These are phyloP conservation scores for Drosophila algonquin DNA, from an alignment of 2,888 invertebrate species.

Conservation along the genomic window DNA sequence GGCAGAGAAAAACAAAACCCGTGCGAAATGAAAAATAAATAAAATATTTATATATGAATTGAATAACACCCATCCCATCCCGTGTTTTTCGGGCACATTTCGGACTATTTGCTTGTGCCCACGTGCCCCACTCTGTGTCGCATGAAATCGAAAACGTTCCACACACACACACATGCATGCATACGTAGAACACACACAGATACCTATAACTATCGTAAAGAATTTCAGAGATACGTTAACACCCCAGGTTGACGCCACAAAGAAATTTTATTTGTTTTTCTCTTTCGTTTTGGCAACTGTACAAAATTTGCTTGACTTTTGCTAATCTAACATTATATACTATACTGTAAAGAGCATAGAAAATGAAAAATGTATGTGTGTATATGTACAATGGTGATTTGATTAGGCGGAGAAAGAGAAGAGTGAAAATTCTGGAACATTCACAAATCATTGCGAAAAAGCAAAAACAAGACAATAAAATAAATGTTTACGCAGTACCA, in stretches of 20 bases:
- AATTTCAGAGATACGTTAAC: constrained; percentile 29
- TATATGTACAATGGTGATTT: background rate
- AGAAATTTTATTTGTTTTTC: constrained; percentile 35
- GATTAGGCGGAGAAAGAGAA: constrained; percentile 25
- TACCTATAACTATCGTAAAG: constrained; percentile 10
- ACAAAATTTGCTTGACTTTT: constrained; percentile 56
- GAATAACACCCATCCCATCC: constrained; percentile 15
- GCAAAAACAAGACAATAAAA: constrained; percentile 38
- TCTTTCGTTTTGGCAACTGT: constrained; percentile 70
- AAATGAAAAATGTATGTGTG: constrained; percentile 1
- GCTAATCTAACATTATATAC: constrained; percentile 39
- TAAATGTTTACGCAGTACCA: constrained; percentile 43
- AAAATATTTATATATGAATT: constrained; percentile 31
- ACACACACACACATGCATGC: background rate
- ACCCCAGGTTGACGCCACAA: constrained; percentile 6
- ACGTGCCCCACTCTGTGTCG: background rate
- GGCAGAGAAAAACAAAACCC: constrained; percentile 22
- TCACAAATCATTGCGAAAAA: constrained; percentile 41
- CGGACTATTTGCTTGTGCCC: background rate
- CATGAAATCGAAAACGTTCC: constrained; percentile 35
- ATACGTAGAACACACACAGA: background rate
- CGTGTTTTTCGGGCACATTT: background rate
- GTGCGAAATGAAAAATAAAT: constrained; percentile 46
- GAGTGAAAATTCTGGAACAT: constrained; percentile 38
- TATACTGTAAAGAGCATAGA: constrained; percentile 34